phyloP scores from a whole-genome alignment of 2,797 vertebrate species.

The Poecilia velifera region DNA sequence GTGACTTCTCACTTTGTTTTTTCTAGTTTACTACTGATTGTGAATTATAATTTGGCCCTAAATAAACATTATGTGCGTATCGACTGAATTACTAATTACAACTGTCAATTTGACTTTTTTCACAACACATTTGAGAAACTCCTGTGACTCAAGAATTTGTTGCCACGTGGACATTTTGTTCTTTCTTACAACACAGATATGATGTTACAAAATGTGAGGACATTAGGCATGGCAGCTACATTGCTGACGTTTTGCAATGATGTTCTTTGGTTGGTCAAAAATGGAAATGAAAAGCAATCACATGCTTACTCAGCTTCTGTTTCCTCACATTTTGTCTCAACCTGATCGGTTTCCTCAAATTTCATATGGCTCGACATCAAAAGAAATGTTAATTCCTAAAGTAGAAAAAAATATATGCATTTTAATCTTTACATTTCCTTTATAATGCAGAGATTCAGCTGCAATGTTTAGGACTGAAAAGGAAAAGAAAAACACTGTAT shows the following conservation, averaged over 20 bases:
- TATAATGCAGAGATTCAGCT: not conserved
- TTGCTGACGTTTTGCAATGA: not conserved
- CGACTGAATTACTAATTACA: not conserved
- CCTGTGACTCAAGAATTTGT: not conserved
- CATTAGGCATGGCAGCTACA: not conserved
- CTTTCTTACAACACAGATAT: not conserved
- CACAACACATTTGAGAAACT: not conserved
- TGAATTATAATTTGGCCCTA: not conserved
- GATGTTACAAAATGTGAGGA: conserved; percentile 1
- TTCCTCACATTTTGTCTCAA: not conserved
- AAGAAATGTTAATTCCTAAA: not conserved
- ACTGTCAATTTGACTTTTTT: not conserved
- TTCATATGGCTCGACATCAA: not conserved
- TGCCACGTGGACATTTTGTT: not conserved
- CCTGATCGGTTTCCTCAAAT: not conserved
- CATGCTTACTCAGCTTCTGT: not conserved
- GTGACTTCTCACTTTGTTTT: not conserved
- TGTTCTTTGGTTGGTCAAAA: too few relatives aligned
- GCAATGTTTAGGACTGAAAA: not conserved
- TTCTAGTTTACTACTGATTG: not conserved
- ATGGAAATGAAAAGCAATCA: not conserved
- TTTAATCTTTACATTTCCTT: not conserved
- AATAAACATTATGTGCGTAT: not conserved
- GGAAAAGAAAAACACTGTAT: not conserved
- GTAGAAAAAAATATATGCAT: too few relatives aligned